phyloP scores from a whole-genome alignment of 1,140 invertebrate species.

The Trichoplusia ni region DNA sequence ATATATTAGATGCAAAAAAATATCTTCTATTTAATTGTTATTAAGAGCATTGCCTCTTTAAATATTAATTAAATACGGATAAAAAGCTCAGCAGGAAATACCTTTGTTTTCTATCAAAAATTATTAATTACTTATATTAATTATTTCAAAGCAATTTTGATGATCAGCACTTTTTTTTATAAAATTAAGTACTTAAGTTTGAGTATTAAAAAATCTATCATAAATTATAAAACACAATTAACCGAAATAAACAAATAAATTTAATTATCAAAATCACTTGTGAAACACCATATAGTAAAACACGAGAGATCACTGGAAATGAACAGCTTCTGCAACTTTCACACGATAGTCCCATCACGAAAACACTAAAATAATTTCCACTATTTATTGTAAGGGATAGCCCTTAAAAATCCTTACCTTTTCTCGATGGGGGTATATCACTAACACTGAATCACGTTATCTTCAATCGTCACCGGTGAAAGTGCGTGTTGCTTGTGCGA shows the following conservation, averaged over 20 bases:
- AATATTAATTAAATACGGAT: too few relatives aligned
- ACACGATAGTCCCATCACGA: slow-evolving; percentile 33
- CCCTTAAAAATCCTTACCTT: slow-evolving; percentile 67
- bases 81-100: too few relatives aligned
- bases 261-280: slow-evolving; percentile 47
- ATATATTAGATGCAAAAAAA: too few relatives aligned
- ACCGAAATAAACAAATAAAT: slow-evolving; percentile 26
- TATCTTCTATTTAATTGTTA: too few relatives aligned
- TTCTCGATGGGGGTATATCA: slow-evolving; percentile 57
- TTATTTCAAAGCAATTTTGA: slow-evolving; percentile 13
- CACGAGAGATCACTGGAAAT: slow-evolving; percentile 19
- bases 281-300: slow-evolving; percentile 37
- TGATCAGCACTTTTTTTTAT: slow-evolving; percentile 8
- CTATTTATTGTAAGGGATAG: slow-evolving; percentile 20
- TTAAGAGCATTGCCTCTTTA: too few relatives aligned
- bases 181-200: too few relatives aligned
- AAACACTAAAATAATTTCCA: slow-evolving; percentile 17
- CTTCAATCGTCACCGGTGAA: slow-evolving; percentile 73
- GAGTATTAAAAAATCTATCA: too few relatives aligned
- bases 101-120: background rate
- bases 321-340: slow-evolving; percentile 49
- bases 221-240: too few relatives aligned
- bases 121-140: background rate
- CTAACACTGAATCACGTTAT: slow-evolving; percentile 74
- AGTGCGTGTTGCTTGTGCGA: slow-evolving; percentile 74